Evolutionary conservation across 2,797 vertebrate genomes (phyloP), one percentile per base, ranked within the genome.

Genomic region (Pangasius macronema): DNA sequence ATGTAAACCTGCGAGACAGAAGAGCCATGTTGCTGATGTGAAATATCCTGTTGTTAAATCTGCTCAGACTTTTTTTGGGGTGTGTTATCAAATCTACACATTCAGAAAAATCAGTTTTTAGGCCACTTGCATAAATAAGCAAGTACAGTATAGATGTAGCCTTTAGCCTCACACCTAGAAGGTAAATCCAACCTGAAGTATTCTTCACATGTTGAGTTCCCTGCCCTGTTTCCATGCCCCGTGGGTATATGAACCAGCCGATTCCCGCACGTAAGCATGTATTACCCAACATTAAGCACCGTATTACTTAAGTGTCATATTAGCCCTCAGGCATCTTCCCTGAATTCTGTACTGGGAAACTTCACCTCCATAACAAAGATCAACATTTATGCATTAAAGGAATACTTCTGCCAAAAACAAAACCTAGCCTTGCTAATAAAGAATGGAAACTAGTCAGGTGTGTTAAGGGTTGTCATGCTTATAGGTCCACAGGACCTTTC

Each of bases 371-470:
- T 82, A 68, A 72, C 49, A 84, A 87, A 70, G 77, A 65, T 42
- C 46, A 76, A 42, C 51, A 39, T 82, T 65, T 67, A 82, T 55
- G 84, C 84, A 68, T 88, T 85, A 82, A 46, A 88, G 77, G 77
- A 88, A 82, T 82, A 63, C n/a, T n/a, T 77, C 13, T 83, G 1
- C 5, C 11, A 75, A 73, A 39, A 30, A 33, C 16, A 18, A 49
- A 14, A 14, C 5, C 6, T 36, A 73, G 20, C 9, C 5, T 75
- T 82, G 55, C 55, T 36, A 83, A 63, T 39, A 65, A 65, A 30
- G 24, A 82, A 53, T 61, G 6, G 42, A 68, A 76, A 10, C 33
- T 46, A 84, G 30, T 77, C 22, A 18, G 33, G 27, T 57, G 10
- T 49, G 27, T 79, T 68, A 68, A 57, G 14, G 51, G 46, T 57